Evolutionary conservation across 2,888 invertebrate species (phyloP), one percentile per base, ranked within the genome.

Genomic region (Dryadula phaetusa): DNA sequence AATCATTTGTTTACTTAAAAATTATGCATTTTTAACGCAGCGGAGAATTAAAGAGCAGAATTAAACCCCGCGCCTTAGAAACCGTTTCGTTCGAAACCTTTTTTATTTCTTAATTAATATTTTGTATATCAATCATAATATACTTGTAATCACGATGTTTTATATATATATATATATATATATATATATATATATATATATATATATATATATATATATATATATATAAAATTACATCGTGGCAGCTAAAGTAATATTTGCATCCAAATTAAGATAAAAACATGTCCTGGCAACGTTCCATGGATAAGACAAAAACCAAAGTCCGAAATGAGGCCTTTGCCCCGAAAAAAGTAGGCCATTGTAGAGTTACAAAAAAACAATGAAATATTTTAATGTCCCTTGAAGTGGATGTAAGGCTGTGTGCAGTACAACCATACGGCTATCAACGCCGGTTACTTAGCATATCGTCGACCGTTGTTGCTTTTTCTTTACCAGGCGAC

Each of bases 391-490:
- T 74, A 75, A 76, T 75, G 74, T 72, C 69, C 71, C 71, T 68
- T 71, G 75, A 75, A 75, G 76, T 72, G 75, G 78, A 78, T 78
- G 75, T 77, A 79, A 79, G 80, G 77, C 75, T 69, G 70, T 72
- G 70, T 73, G 68, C 74, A 67, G 64, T 71, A 71, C 63, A 64
- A 64, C 69, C 70, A 86, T 86, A 25, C 83, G 78, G 84, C 84
- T 91, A 91, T 92, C 91, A 88, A 80, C 83, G 76, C 74, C 73
- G 83, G 83, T 82, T 86, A 87, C 90, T 92, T 91, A 91, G 90
- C 91, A 91, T 90, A 92, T 91, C 90, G 84, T 79, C 74, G 73
- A 79, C 77, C 75, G 73, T 79, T 76, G 78, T 80, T 69, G 82
- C 82, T 90, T 90, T 90, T 91, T 88, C 86, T 85, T 79, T 74